Evolutionary conservation across 2,113 vertebrate species (phyloP).

Genomic region (Pituophis catenifer): DNA sequence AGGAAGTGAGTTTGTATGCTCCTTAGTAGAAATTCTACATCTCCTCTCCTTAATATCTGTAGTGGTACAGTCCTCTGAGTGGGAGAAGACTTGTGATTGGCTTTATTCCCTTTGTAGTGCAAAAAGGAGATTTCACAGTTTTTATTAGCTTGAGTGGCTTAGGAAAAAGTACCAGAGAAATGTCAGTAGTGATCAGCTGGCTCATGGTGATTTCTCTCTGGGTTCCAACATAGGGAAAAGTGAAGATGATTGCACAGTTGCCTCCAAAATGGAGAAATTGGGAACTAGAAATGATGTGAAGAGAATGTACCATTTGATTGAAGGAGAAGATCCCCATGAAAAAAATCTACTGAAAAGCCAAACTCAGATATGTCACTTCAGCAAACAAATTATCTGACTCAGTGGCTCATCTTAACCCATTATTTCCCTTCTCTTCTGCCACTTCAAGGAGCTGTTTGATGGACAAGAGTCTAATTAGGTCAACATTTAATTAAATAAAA

Average conservation of each 20-base stretch:
- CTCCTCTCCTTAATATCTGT: background rate
- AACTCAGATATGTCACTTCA: background rate
- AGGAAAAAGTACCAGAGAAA: background rate
- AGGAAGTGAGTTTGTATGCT: background rate
- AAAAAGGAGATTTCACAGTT: background rate
- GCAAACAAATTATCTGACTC: background rate
- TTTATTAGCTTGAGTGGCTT: background rate
- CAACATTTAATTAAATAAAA: background rate
- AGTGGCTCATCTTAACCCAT: background rate
- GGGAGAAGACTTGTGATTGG: background rate
- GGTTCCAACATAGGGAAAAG: background rate
- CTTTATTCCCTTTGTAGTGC: background rate
- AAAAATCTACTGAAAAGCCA: background rate
- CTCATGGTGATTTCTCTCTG: background rate
- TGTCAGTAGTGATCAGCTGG: background rate
- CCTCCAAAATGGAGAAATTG: background rate
- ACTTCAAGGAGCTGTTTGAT: background rate
- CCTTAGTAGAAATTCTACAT: background rate
- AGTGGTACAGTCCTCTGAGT: background rate
- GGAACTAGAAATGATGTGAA: background rate
- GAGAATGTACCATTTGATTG: background rate
- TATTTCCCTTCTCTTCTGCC: background rate
- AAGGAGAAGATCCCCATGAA: background rate
- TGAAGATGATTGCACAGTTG: background rate
- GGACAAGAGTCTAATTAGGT: background rate